phyloP scores from a whole-genome alignment of 2,888 invertebrate species.

The Lasioglossum zephyrum region DNA sequence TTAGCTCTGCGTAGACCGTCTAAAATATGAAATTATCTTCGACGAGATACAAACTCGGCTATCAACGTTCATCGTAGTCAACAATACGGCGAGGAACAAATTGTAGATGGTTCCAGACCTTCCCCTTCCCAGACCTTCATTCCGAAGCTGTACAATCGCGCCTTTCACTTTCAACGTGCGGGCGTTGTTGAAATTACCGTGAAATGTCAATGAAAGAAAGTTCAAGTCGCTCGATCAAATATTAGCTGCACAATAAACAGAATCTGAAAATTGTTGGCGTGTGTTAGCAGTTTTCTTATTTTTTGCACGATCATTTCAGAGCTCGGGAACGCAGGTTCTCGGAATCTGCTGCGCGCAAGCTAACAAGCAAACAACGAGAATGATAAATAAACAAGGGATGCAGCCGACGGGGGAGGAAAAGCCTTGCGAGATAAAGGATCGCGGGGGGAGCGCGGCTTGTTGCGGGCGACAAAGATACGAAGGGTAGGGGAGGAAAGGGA shows the following conservation, averaged over 20 bases:
- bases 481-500: background rate
- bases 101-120: conserved; percentile 24
- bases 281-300: no score
- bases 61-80: no score
- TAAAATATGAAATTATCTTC: background rate
- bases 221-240: conserved; percentile 15
- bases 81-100: background rate
- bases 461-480: background rate
- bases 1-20: no score
- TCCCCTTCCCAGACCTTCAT: conserved; percentile 17
- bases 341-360: background rate
- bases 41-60: background rate
- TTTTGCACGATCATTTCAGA: background rate
- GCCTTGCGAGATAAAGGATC: conserved; percentile 8
- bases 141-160: conserved; percentile 30
- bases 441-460: background rate
- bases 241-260: background rate
- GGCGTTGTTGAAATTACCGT: conserved; percentile 36
- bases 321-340: background rate
- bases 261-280: background rate
- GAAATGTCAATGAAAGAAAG: conserved; percentile 58
- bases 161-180: conserved; percentile 48
- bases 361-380: background rate
- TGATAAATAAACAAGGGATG: conserved; percentile 7
- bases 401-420: background rate